These are phyloP conservation scores for Thamnophis elegans DNA, from an alignment of 2,797 vertebrate genomes.

Conservation along the genomic window DNA sequence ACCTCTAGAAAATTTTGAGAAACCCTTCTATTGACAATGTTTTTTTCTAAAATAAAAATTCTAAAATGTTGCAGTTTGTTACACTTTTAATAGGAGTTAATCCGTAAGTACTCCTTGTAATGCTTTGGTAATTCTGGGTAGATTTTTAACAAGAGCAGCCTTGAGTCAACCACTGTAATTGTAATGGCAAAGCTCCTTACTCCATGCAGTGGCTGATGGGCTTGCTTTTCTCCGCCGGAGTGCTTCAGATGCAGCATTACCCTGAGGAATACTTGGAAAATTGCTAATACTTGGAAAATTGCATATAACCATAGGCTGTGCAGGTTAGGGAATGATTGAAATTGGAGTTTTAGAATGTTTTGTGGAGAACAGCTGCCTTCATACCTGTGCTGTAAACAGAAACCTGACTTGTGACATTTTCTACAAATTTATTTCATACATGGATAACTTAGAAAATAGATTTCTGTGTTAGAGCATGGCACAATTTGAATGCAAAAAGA, in stretches of 20 bases:
- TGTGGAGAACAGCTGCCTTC: not conserved
- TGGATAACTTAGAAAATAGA: not conserved
- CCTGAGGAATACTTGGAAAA: not conserved
- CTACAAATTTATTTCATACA: not conserved
- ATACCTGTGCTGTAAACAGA: not conserved
- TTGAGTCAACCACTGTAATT: not conserved
- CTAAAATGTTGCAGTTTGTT: not conserved
- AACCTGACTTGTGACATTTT: not conserved
- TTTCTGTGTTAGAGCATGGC: not conserved
- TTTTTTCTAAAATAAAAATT: not conserved
- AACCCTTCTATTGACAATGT: not conserved
- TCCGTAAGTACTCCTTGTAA: not conserved
- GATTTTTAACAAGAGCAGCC: not conserved
- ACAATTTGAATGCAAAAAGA: not conserved
- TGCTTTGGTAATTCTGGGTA: not conserved
- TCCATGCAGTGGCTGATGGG: not conserved
- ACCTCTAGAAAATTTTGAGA: not conserved
- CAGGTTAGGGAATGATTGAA: not conserved
- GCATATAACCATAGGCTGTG: not conserved
- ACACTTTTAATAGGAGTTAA: not conserved
- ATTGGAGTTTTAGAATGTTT: not conserved
- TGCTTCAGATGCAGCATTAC: not conserved
- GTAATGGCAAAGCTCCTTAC: not conserved
- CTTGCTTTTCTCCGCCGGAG: not conserved
- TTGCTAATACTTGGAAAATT: not conserved